Evolutionary conservation across 2,797 vertebrate genomes (phyloP).

Genomic region (Zalophus californianus): DNA sequence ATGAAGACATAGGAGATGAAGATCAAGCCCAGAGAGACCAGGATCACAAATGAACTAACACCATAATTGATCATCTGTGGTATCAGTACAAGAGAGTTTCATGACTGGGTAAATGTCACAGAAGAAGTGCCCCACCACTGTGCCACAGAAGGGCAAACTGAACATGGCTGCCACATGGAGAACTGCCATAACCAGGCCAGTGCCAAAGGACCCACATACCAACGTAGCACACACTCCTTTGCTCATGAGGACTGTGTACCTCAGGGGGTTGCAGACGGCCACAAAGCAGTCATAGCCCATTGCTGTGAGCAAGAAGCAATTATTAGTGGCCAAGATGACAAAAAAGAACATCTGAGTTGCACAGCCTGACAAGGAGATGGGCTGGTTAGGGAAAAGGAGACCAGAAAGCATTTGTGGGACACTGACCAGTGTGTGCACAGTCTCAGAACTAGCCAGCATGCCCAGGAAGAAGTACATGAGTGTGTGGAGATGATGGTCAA

Average conservation of each 20-base stretch:
- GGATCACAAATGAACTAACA: conserved; percentile 64
- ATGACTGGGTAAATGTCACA: conserved; percentile 55
- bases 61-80: conserved; percentile 49
- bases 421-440: background rate
- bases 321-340: conserved; percentile 23
- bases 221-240: background rate
- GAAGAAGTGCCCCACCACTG: conserved; percentile 64
- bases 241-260: background rate
- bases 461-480: conserved; percentile 52
- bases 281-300: conserved; percentile 55
- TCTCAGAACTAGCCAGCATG: conserved; percentile 60
- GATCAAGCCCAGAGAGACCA: background rate
- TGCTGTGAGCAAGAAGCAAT: conserved; percentile 61
- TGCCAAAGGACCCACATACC: conserved; percentile 15
- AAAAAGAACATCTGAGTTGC: conserved; percentile 73
- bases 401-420: conserved; percentile 51
- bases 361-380: conserved; percentile 56
- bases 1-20: conserved; percentile 56
- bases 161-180: background rate
- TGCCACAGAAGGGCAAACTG: conserved; percentile 62
- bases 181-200: conserved; percentile 38
- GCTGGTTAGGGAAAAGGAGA: conserved; percentile 50
- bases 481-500: background rate
- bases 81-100: conserved; percentile 57
- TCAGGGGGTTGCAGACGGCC: conserved; percentile 45